Evolutionary conservation across 2,888 invertebrate species (phyloP).

Genomic region (Scotopteryx bipunctaria): DNA sequence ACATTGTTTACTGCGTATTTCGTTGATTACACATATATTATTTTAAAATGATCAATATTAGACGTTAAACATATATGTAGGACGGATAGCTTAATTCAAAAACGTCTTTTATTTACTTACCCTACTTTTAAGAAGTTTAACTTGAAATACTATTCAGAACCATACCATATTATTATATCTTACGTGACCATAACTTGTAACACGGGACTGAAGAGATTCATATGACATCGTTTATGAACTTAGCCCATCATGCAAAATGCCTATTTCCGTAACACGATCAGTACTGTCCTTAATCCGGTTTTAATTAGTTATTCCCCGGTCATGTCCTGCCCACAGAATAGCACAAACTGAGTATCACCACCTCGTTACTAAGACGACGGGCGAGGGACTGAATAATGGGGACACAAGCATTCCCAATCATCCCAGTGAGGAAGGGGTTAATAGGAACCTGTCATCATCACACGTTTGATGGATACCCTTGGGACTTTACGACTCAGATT

Average conservation of each 20-base stretch:
- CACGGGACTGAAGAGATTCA: background rate
- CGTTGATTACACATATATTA: too few species aligned
- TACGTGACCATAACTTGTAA: too few species aligned
- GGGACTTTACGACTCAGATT: background rate
- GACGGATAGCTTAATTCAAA: too few species aligned
- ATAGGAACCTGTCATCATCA: background rate
- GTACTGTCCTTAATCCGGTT: background rate
- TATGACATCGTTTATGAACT: background rate
- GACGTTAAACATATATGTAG: too few species aligned
- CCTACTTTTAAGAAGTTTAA: too few species aligned
- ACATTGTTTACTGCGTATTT: too few species aligned
- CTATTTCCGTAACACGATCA: background rate
- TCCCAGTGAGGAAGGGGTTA: conserved; percentile 3
- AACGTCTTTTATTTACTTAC: background rate
- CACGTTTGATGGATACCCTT: background rate
- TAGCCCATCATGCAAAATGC: background rate
- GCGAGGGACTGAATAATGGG: conserved; percentile 5
- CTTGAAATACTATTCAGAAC: too few species aligned
- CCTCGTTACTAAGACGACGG: conserved; percentile 5
- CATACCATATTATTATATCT: too few species aligned
- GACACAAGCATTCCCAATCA: conserved; percentile 15
- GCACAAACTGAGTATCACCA: conserved; percentile 1
- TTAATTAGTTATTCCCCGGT: conserved; percentile 9
- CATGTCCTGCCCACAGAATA: conserved; percentile 8
- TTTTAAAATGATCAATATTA: too few species aligned